These are phyloP conservation scores for Diarsia brunnea DNA, from an alignment of 2,888 invertebrate species.

Conservation along the genomic window DNA sequence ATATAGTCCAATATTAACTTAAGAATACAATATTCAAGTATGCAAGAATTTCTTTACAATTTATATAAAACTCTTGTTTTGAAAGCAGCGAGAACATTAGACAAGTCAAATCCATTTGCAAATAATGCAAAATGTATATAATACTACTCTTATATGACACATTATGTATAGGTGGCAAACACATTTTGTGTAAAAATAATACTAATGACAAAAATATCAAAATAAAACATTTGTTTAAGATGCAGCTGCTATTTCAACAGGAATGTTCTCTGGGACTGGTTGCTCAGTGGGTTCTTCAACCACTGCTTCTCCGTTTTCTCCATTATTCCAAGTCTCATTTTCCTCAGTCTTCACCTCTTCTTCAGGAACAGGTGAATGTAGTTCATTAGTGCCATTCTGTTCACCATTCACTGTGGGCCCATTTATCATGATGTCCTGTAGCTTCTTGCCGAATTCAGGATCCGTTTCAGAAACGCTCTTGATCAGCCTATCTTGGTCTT, in stretches of 20 bases:
- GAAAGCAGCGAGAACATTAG: constrained; percentile 9
- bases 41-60: constrained; percentile 28
- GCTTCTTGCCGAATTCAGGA: constrained; percentile 93
- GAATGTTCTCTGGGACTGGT: constrained; percentile 76
- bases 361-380: constrained; percentile 71
- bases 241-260: constrained; percentile 85
- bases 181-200: constrained; percentile 34
- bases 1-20: constrained; percentile 25
- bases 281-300: constrained; percentile 65
- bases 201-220: constrained; percentile 26
- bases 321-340: constrained; percentile 55
- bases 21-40: constrained; percentile 11
- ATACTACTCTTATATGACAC: constrained; percentile 39
- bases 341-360: constrained; percentile 68
- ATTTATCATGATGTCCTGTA: constrained; percentile 87
- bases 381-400: constrained; percentile 79
- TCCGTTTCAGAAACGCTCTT: constrained; percentile 94
- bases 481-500: constrained; percentile 93
- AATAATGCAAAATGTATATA: constrained; percentile 36
- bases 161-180: constrained; percentile 29
- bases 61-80: constrained; percentile 1
- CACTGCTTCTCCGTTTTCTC: constrained; percentile 53
- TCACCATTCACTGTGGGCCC: constrained; percentile 84
- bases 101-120: constrained; percentile 27
- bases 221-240: constrained; percentile 74